Evolutionary conservation across 2,797 vertebrate species (phyloP).

Genomic region (Clarias pachynema): DNA sequence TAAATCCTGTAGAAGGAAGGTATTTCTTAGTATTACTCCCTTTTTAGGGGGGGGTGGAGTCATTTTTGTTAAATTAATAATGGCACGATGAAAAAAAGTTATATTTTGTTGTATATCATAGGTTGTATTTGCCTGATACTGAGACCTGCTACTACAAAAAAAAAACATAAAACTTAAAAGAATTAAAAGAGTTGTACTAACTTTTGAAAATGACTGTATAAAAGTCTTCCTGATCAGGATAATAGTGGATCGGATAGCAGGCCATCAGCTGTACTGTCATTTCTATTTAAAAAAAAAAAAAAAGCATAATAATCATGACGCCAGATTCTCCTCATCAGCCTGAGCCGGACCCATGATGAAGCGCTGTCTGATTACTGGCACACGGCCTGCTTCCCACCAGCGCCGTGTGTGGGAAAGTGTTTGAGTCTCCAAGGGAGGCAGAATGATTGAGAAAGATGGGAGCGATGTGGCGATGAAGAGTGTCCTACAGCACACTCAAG

Average conservation of each 20-base stretch:
- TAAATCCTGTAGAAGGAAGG: no score
- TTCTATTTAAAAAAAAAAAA: conserved; percentile 54
- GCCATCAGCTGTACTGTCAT: conserved; percentile 66
- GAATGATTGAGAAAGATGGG: neutral
- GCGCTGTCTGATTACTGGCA: conserved; percentile 70
- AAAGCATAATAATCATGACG: conserved; percentile 73
- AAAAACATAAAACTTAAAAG: no score
- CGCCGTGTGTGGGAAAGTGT: conserved; percentile 8
- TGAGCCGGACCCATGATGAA: conserved; percentile 74
- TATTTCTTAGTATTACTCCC: no score
- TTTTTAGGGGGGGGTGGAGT: no score
- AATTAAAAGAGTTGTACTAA: no score
- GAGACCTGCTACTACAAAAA: no score
- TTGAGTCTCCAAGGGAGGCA: neutral
- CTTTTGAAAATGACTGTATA: no score
- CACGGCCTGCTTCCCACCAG: conserved; percentile 50
- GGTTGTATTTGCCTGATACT: no score
- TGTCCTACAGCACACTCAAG: conserved; percentile 16
- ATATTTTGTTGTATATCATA: no score
- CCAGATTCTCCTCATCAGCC: conserved; percentile 73
- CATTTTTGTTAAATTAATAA: no score
- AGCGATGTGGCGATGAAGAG: conserved; percentile 6
- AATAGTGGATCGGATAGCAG: conserved; percentile 47
- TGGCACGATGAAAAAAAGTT: no score
- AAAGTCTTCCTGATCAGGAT: neutral